These are phyloP conservation scores for Trilocha varians DNA, from an alignment of 2,888 invertebrate genomes.

Conservation along the genomic window DNA sequence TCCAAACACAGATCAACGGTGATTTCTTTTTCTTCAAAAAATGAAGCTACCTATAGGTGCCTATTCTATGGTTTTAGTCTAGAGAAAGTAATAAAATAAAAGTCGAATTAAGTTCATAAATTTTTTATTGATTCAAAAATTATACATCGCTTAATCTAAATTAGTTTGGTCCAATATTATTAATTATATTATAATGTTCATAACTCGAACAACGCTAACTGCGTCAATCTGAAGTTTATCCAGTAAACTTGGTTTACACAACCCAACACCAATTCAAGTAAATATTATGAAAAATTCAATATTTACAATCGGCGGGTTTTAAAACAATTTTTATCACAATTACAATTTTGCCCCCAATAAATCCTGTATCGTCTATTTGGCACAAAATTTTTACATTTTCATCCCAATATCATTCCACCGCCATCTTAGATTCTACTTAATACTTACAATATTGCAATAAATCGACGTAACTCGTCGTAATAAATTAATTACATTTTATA, in stretches of 20 bases:
- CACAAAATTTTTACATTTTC: conserved; percentile 51
- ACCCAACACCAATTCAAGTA: conserved; percentile 48
- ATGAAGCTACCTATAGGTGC: no score
- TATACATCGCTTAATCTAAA: conserved; percentile 43
- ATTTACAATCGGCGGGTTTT: conserved; percentile 50
- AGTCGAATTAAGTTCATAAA: conserved; percentile 11
- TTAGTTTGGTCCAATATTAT: conserved; percentile 60
- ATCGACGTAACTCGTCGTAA: conserved; percentile 35
- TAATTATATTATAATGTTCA: conserved; percentile 21
- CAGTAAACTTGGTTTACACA: conserved; percentile 10
- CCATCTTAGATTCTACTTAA: conserved; percentile 11
- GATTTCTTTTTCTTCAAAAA: no score
- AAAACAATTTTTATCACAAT: conserved; percentile 28
- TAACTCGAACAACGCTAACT: conserved; percentile 45
- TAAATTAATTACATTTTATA: conserved; percentile 11
- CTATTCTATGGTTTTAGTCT: no score
- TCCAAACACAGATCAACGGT: no score
- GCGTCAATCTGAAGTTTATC: conserved; percentile 27
- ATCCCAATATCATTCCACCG: conserved; percentile 13
- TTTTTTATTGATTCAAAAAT: conserved; percentile 1
- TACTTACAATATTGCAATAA: conserved; percentile 18
- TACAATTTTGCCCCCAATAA: conserved; percentile 66
- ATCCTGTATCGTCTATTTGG: conserved; percentile 58
- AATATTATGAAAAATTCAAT: conserved; percentile 24
- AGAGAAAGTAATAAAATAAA: not conserved